Evolutionary conservation across 1,140 invertebrate species (phyloP), one percentile per base, ranked within the genome.

Genomic region (Bombus sibiricus): DNA sequence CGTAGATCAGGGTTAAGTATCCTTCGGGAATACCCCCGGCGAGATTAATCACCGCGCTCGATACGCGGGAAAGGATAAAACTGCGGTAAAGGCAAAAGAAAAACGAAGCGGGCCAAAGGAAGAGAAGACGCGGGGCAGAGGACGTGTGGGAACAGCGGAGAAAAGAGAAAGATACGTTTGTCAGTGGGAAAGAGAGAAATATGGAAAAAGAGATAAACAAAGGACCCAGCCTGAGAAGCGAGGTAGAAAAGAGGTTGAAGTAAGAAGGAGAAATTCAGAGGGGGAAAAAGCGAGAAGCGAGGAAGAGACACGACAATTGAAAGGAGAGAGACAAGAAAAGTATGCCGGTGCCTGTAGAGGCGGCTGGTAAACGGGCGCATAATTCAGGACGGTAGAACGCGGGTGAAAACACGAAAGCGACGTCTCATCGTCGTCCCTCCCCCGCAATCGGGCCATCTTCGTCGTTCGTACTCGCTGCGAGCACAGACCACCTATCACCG

Each of bases 1-100:
- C 92, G 89, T 93, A 93, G 92, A 94, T 92, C 92, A 92, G 92
- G 89, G 90, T 92, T 92, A 94, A 93, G 92, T 93, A 94, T 93
- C 93, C 92, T 92, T 93, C 88, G 92, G 92, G 90, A 93, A 93
- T 93, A 88, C 92, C 89, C 85, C 89, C 84, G 87, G 92, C 86
- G 87, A 93, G 92, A 93, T 94, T 94, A 94, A 93, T 93, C 92
- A 91, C 92, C 87, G 88, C 88, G 87, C 89, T 81, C 71, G 85
- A 84, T 87, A 83, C 84, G 68, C 8, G 47, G 43, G 75, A 59
- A 62, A 66, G 57, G 59, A 62, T 79, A 85, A 64, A 75, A 59
- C 57, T 62, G 59, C 41, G 53, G 28, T 8, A 18, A 66, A 43
- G 32, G 34, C 34, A 69, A 43, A 79, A n/a, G 71, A 13, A 72